Evolutionary conservation across 1,140 invertebrate genomes (phyloP).

Genomic region (Sarcophaga peregrina): DNA sequence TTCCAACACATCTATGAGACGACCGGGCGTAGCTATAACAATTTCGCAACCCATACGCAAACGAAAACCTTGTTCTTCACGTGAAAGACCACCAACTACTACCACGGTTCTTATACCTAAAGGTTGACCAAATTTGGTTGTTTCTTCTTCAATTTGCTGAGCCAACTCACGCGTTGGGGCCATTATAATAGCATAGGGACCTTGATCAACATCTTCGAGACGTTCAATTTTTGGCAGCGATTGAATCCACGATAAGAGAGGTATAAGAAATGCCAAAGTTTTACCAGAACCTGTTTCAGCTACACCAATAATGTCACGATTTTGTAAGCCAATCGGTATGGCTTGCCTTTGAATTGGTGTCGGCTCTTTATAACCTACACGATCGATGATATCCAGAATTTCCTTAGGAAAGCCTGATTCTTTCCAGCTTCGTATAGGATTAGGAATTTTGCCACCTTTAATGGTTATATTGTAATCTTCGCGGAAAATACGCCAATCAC

Average conservation of each 20-base stretch:
- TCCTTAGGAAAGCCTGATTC: conserved; percentile 93
- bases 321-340: conserved; percentile 98
- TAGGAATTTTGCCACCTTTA: conserved; percentile 97
- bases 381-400: conserved; percentile 94
- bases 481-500: conserved; percentile 99
- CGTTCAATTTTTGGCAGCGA: conserved; percentile 95
- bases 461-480: conserved; percentile 99
- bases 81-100: conserved; percentile 96
- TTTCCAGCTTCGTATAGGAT: conserved; percentile 94
- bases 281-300: conserved; percentile 99
- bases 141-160: conserved; percentile 99
- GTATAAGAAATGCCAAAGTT: conserved; percentile 98
- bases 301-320: conserved; percentile 99
- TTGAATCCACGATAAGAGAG: conserved; percentile 97
- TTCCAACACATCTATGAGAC: conserved; percentile 98
- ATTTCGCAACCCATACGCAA: conserved; percentile 98
- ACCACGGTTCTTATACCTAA: conserved; percentile 96
- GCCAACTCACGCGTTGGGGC: conserved; percentile 99
- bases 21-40: conserved; percentile 99
- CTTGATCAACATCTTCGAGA: conserved; percentile 91
- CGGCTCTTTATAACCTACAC: conserved; percentile 97
- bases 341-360: conserved; percentile 99
- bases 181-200: conserved; percentile 99
- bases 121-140: conserved; percentile 95
- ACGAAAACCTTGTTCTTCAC: conserved; percentile 98